Base-by-base conservation (phyloP, 2,113 vertebrate genomes). In the Sterrhoptilus dennistouni region DNA sequence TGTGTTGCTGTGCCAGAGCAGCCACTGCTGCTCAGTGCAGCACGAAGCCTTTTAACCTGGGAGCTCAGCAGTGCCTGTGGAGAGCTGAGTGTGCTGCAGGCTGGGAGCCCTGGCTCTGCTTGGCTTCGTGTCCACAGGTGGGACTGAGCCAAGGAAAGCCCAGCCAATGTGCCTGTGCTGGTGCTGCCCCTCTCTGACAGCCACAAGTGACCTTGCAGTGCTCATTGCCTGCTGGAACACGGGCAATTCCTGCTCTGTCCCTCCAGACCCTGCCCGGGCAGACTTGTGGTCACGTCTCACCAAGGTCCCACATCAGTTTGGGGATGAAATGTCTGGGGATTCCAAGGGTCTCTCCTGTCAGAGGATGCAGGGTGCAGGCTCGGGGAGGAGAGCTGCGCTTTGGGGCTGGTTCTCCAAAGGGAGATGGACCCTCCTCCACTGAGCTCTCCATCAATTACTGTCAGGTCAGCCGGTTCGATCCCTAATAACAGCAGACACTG, bases 141-240 rank as follows among this genome's bases (percentile, higher is more conserved):
- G 89, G 78, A 27, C 54, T 23, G 47, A 94, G 95, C 83, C 96
- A 95, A 88, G 75, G 78, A 23, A 57, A 88, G 83, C 88, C 70
- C 70, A 27, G 92, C 63, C 61, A 16, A 1, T 8, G 36, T 24
- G 21, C 14, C 84, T 16, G 18, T 44, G 14, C 74, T 86, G 95
- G 86, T 84, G 50, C 22, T 16, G 69, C 61, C 70, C 47, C 54
- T 25, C 6, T 19, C 3, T n/a, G 74, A 4, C 36, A 28, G 61
- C 18, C 71, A 71, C 80, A 40, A 60, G 61, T 7, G 65, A 56
- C 76, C 87, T 70, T 68, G 92, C 63, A 12, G 5, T 6, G 74
- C 5, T 1, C 8, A 3, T 1, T 7, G 14, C 9, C 61, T 49
- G 90, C 77, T 52, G 80, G 79, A 72, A 63, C 71, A 4, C 1